These are phyloP conservation scores for Lasioglossum albipes DNA, from an alignment of 1,140 invertebrate genomes.

Conservation along the genomic window DNA sequence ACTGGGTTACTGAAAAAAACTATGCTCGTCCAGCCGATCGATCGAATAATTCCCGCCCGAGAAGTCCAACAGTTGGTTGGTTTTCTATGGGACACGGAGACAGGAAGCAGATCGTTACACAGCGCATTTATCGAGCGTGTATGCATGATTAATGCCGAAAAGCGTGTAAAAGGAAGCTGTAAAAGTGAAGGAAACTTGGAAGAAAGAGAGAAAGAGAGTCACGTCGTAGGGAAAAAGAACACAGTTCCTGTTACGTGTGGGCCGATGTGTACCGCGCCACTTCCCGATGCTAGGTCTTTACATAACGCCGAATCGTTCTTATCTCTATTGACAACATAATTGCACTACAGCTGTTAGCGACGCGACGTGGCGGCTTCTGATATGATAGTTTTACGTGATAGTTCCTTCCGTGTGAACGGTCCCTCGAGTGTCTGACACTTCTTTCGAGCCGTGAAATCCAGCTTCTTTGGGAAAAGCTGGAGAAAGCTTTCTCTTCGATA, in stretches of 20 bases:
- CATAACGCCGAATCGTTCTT: slow-evolving; percentile 16
- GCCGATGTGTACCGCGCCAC: not conserved
- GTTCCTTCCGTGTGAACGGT: not conserved
- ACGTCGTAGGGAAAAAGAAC: not conserved
- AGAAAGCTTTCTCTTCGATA: no score
- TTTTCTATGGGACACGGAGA: not conserved
- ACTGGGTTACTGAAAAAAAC: no score
- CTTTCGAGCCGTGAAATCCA: no score
- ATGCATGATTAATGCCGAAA: not conserved
- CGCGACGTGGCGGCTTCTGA: not conserved
- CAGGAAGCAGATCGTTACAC: not conserved
- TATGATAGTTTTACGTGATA: no score
- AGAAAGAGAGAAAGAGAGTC: not conserved
- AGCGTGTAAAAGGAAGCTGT: not conserved
- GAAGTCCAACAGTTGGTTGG: not conserved
- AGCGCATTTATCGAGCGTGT: not conserved
- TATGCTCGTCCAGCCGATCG: no score
- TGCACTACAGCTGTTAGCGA: not conserved
- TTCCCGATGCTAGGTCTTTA: slow-evolving; percentile 50
- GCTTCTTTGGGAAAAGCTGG: no score
- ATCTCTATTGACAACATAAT: slow-evolving; percentile 35
- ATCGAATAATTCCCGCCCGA: not conserved
- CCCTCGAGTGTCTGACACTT: no score
- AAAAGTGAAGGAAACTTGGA: slow-evolving; percentile 2
- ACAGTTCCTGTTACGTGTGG: not conserved